phyloP scores from a whole-genome alignment of 1,140 invertebrate genomes.

The Calosoma granatense region DNA sequence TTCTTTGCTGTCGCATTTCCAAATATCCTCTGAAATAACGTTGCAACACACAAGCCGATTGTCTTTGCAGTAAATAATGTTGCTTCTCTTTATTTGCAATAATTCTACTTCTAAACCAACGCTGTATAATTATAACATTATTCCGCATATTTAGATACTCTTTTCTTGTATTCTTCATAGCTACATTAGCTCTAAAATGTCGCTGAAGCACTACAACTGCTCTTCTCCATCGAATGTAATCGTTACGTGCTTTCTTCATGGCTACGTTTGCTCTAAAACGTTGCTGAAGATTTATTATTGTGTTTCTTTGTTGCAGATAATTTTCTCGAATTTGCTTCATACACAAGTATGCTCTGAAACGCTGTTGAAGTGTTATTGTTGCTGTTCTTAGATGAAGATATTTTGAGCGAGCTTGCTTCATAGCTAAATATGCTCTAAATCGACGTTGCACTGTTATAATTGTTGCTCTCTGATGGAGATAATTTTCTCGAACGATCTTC shows the following conservation, averaged over 20 bases:
- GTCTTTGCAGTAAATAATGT: slow-evolving; percentile 29
- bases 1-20: slow-evolving; percentile 8
- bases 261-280: slow-evolving; percentile 35
- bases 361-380: slow-evolving; percentile 31
- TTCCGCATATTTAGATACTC: slow-evolving; percentile 25
- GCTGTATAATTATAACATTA: slow-evolving; percentile 30
- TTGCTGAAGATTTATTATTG: slow-evolving; percentile 35
- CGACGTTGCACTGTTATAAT: slow-evolving; percentile 32
- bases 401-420: slow-evolving; percentile 24
- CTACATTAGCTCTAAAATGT: slow-evolving; percentile 20
- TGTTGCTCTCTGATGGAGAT: slow-evolving; percentile 16
- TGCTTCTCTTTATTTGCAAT: neutral
- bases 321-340: slow-evolving; percentile 22
- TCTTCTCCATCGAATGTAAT: slow-evolving; percentile 30
- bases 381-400: slow-evolving; percentile 28
- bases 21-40: neutral
- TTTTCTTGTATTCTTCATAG: slow-evolving; percentile 19
- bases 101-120: slow-evolving; percentile 25
- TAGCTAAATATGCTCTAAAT: slow-evolving; percentile 30
- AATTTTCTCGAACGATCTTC: slow-evolving; percentile 30
- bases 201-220: slow-evolving; percentile 27
- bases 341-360: slow-evolving; percentile 23
- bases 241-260: slow-evolving; percentile 26
- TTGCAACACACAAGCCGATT: slow-evolving; percentile 8
- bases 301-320: slow-evolving; percentile 23